Evolutionary conservation across 2,888 invertebrate species (phyloP).

Genomic region (Melinaea marsaeus): DNA sequence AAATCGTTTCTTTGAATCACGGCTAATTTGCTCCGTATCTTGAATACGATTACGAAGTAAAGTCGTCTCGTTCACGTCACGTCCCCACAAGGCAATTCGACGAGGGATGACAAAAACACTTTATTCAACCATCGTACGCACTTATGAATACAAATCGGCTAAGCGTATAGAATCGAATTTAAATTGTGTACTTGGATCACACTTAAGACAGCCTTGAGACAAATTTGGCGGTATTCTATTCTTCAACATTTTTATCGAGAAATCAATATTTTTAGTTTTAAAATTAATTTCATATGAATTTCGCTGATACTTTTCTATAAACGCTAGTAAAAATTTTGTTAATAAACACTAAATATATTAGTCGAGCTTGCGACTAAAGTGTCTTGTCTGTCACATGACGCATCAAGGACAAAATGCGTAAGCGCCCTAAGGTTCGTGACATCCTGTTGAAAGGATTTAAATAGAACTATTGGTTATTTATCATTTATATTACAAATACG

Average conservation of each 20-base stretch:
- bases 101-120: conserved; percentile 66
- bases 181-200: conserved; percentile 52
- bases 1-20: conserved; percentile 33
- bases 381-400: conserved; percentile 43
- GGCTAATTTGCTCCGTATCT: conserved; percentile 15
- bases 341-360: too few relatives aligned
- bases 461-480: conserved; percentile 12
- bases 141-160: conserved; percentile 62
- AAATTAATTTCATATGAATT: too few relatives aligned
- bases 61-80: conserved; percentile 56
- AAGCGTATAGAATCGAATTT: conserved; percentile 58
- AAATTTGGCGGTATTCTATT: conserved; percentile 8
- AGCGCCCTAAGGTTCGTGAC: conserved; percentile 38
- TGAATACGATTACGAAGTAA: conserved; percentile 7
- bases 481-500: too few relatives aligned
- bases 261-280: too few relatives aligned
- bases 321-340: too few relatives aligned
- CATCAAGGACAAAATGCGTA: conserved; percentile 55
- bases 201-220: conserved; percentile 24
- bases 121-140: conserved; percentile 52
- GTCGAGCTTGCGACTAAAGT: conserved; percentile 14
- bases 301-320: too few relatives aligned
- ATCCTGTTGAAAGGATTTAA: conserved; percentile 36
- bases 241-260: too few relatives aligned
- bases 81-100: conserved; percentile 62